Evolutionary conservation across 2,113 vertebrate species (phyloP), one percentile per base, ranked within the genome.

Genomic region (Sander vitreus): DNA sequence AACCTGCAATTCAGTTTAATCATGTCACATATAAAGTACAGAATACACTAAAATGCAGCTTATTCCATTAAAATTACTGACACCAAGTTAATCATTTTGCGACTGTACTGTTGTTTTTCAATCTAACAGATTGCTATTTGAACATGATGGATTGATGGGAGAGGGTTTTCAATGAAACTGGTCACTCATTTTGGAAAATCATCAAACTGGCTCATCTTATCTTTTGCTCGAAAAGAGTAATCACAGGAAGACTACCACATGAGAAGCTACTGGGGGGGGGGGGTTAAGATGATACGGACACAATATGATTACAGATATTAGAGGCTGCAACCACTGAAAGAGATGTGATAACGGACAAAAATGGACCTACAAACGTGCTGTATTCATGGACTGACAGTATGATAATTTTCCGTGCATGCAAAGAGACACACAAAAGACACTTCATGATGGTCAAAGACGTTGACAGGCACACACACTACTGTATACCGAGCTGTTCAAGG

Each of bases 61-160:
- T 5, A 71, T 43, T 73, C 23, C 33, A 33, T 50, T 43, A 0
- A 71, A 68, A 43, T 62, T 55, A 14, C 54, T 57, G 73, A 39
- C 39, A 57, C 45, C 47, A 25, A 74, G n/a, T 30, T 50, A 70
- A 65, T 75, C 47, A 54, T 77, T 66, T 51, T 53, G 23, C 6
- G 2, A 13, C n/a, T 63, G 13, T 74, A 39, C 73, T 74, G n/a
- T 78, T 59, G 15, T 68, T 57, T 57, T 78, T 74, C 39, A 39
- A 21, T 71, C 50, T 36, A n/a, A 70, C 27, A 76, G 15, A 75
- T 70, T 76, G 53, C 59, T 25, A 2, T 82, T 73, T 82, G 58
- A 79, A 25, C 51, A 83, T 78, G 70, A 86, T 76, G 60, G 60
- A 86, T 80, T 47, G 12, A 67, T 16, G 4, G 25, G n/a, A 48